Conservation (phyloP, 2,113 vertebrate genomes). For the Channa argus region DNA sequence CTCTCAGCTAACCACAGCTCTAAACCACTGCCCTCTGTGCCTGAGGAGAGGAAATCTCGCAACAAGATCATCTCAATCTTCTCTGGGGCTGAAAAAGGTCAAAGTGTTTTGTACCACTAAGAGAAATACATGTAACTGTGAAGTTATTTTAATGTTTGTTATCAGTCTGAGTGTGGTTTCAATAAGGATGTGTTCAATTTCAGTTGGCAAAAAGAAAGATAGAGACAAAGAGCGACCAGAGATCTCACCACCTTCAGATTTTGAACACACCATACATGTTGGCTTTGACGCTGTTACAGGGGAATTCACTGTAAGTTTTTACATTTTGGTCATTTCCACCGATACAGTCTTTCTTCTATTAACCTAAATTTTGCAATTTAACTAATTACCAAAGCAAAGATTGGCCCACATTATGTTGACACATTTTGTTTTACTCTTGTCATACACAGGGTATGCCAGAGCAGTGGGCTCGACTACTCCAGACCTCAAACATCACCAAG, state of each 20-base stretch:
- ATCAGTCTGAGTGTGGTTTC: neutral
- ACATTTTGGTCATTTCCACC: neutral
- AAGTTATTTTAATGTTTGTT: neutral
- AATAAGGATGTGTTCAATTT: slow-evolving; percentile 13
- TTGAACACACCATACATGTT: slow-evolving; percentile 98
- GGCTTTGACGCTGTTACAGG: slow-evolving; percentile 98
- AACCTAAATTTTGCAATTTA: neutral
- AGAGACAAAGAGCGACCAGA: slow-evolving; percentile 95
- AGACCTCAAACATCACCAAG: slow-evolving; percentile 99
- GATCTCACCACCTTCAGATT: slow-evolving; percentile 96
- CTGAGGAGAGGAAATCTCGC: slow-evolving; percentile 94
- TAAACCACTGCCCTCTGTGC: slow-evolving; percentile 96
- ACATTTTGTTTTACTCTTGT: neutral
- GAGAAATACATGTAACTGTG: neutral
- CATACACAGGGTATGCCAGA: slow-evolving; percentile 94
- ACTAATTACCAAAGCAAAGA: neutral
- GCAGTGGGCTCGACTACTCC: slow-evolving; percentile 96
- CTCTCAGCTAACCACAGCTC: slow-evolving; percentile 92
- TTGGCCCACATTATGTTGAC: neutral
- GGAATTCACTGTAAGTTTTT: slow-evolving; percentile 94
- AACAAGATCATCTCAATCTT: slow-evolving; percentile 98
- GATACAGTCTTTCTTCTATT: neutral
- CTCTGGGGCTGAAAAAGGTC: slow-evolving; percentile 93
- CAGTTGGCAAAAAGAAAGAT: slow-evolving; percentile 94
- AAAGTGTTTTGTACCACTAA: neutral